Evolutionary conservation across 92 coral and sea anemone genomes (phyloP).

Genomic region (Bergia puertoricense): DNA sequence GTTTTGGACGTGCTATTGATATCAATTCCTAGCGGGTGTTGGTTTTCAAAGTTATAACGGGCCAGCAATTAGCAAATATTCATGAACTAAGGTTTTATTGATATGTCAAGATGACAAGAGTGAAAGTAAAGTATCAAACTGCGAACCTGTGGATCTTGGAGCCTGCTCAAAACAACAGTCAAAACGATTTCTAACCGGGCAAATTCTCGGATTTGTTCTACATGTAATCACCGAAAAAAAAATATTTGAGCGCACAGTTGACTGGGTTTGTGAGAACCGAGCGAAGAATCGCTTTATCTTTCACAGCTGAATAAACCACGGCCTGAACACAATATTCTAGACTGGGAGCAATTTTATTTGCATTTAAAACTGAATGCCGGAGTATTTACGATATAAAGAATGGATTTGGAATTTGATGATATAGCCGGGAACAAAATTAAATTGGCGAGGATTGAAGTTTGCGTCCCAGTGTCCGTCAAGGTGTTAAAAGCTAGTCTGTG

Average conservation of each 20-base stretch:
- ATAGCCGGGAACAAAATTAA: neutral
- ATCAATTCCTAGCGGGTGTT: conserved; percentile 26
- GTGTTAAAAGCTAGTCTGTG: neutral
- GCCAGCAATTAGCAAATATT: conserved; percentile 21
- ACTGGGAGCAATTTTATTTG: neutral
- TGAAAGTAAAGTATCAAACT: conserved; percentile 27
- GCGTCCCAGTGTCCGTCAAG: neutral
- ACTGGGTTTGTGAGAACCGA: neutral
- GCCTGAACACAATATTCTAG: neutral
- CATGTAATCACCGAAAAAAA: neutral
- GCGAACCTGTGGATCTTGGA: neutral
- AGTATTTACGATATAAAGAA: conserved; percentile 3
- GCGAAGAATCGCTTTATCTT: neutral
- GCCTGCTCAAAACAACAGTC: conserved; percentile 10
- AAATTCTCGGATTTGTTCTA: neutral
- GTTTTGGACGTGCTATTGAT: conserved; percentile 30
- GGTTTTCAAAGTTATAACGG: conserved; percentile 21
- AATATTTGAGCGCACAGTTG: neutral
- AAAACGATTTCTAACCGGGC: neutral
- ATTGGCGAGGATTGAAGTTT: neutral
- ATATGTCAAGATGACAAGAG: neutral
- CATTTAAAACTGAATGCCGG: conserved; percentile 26
- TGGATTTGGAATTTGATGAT: neutral
- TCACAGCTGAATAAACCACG: conserved; percentile 33
- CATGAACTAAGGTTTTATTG: neutral